These are phyloP conservation scores for Hydrolagus affinis DNA, from an alignment of 2,113 vertebrate genomes.

Conservation along the genomic window DNA sequence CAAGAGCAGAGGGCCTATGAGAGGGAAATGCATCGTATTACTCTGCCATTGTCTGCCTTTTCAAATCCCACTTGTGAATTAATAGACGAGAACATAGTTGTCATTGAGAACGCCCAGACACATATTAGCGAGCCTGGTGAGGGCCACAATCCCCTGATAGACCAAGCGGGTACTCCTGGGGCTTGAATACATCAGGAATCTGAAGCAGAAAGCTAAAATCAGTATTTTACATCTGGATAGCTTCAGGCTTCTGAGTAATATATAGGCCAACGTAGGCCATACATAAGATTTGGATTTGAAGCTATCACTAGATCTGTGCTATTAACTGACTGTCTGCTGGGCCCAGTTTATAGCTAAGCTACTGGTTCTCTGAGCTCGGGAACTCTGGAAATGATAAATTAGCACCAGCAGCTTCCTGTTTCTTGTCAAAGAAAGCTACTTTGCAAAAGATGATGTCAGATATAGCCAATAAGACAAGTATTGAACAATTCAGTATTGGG, in stretches of 20 bases:
- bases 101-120: slow-evolving; percentile 57
- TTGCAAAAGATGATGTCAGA: no score
- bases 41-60: slow-evolving; percentile 80
- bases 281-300: not conserved
- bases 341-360: no score
- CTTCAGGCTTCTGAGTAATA: not conserved
- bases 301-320: not conserved
- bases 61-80: slow-evolving; percentile 81
- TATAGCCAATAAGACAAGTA: no score
- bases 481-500: no score
- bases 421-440: no score
- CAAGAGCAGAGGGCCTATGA: slow-evolving; percentile 75
- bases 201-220: no score
- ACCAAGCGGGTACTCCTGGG: slow-evolving; percentile 77
- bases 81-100: slow-evolving; percentile 76
- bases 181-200: slow-evolving; percentile 58
- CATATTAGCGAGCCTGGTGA: slow-evolving; percentile 54
- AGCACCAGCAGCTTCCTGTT: no score
- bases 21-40: slow-evolving; percentile 87
- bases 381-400: no score
- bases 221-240: not conserved
- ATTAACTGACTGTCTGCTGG: not conserved
- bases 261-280: not conserved
- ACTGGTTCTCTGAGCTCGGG: no score
- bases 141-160: slow-evolving; percentile 67